Evolutionary conservation across 2,888 invertebrate species (phyloP).

Genomic region (Alitta virens): DNA sequence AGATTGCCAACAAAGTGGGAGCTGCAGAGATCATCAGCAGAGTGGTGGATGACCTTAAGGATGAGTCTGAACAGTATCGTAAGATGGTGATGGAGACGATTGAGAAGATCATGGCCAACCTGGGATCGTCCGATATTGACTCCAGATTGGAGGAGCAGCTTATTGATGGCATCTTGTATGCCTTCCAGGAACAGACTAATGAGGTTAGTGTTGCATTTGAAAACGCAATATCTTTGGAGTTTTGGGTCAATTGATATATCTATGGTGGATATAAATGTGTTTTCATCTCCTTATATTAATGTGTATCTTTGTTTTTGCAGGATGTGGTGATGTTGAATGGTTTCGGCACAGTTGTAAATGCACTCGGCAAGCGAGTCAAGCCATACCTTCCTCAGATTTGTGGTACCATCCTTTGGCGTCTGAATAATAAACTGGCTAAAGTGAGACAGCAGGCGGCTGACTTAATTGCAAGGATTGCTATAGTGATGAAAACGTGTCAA

Average conservation of each 20-base stretch:
- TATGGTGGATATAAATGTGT: no score
- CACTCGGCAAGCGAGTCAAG: constrained; percentile 94
- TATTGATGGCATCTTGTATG: constrained; percentile 98
- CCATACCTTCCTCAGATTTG: constrained; percentile 99
- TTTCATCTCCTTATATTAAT: no score
- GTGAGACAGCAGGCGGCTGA: constrained; percentile 98
- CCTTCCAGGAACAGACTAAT: constrained; percentile 99
- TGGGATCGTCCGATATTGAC: constrained; percentile 97
- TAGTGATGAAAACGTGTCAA: constrained; percentile 99
- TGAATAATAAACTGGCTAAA: constrained; percentile 99
- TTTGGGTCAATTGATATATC: no score
- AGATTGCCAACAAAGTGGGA: constrained; percentile 99
- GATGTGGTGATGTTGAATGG: constrained; percentile 99
- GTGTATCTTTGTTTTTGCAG: constrained; percentile 57
- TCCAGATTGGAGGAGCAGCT: constrained; percentile 96
- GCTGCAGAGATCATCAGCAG: constrained; percentile 98
- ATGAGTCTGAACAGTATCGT: constrained; percentile 98
- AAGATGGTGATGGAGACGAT: constrained; percentile 99
- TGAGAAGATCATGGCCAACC: constrained; percentile 95
- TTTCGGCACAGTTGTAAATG: constrained; percentile 98
- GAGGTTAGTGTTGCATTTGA: constrained; percentile 77
- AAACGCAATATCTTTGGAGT: no score
- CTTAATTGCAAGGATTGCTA: constrained; percentile 92
- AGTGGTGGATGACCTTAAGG: constrained; percentile 98
- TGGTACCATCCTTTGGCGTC: constrained; percentile 98